Evolutionary conservation across 2,888 invertebrate species (phyloP), one percentile per base, ranked within the genome.

Genomic region (Endomychus coccineus): DNA sequence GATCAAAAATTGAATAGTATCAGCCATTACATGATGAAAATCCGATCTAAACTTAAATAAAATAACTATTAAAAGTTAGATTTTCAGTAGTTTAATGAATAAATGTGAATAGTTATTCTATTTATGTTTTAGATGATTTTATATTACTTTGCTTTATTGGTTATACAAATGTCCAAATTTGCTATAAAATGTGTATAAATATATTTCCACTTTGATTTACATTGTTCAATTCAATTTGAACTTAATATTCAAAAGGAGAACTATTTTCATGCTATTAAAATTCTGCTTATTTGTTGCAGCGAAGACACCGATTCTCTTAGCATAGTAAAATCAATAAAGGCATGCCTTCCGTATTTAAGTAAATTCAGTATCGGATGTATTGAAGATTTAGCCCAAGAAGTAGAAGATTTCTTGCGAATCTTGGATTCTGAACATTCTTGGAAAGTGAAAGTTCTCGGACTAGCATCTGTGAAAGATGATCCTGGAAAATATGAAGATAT

Each of bases 391-490:
- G 57, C 60, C 33, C 49, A 58, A 31, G 54, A 55, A 43, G 47
- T 60, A 27, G 57, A 61, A 30, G 52, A 59, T 36, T 52, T 59
- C 39, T 42, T 61, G 34, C 45, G 50, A 35, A 47, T 58, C 21
- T 41, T 66, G 27, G 59, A 64, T 34, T 51, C 60, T 39, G 55
- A 62, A 31, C 64, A 66, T 42, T 67, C 77, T 28, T 69, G 71
- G 48, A 71, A 74, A 39, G 59, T 84, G 30, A 69, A 72, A 40
- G 70, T 74, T 44, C 67, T 84, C 25, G 79, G 81, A 50, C 64
- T 84, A 49, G 80, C 82, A 45, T 80, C 81, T 32, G 74, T 84
- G 16, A 83, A 83, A 62, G 79, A 79, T 58, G 78, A 82, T 68
- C 79, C 82, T 38, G 74, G 76, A 52, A 71, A 74, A 53, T 82